Evolutionary conservation across 30 jellyfish, hydroid and myxozoan genomes (phyloP), one percentile per base, ranked within the genome.

Genomic region (Pseudorhiza aurosa): DNA sequence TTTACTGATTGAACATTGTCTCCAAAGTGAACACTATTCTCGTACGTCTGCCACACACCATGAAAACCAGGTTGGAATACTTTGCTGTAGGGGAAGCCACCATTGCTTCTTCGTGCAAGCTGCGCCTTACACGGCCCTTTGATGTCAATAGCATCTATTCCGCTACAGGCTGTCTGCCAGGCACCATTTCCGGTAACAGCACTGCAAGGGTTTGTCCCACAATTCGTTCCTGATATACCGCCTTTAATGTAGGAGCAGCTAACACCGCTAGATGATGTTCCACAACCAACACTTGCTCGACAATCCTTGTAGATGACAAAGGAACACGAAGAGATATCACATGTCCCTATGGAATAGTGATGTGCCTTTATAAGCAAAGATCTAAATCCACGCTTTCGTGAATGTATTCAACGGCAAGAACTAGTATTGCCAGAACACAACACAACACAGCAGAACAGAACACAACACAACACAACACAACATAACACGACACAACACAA

Each of bases 41-140:
- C 81, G 31, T 58, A 60, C 35, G 89, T 77, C 10, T 8, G 18
- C 89, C 89, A 77, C 1, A 77, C 73, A 24, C 89, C 89, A 45
- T 77, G 81, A 30, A 59, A 77, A 29, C 89, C 89, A 2, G 89
- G 62, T 28, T 8, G 50, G 50, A 39, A 77, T 6, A 62, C 33
- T 22, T 77, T 62, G 21, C 60, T 18, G 68, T 44, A 77, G 4
- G 89, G 81, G 21, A 2, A 31, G 8, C 51, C 65, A 15, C 89
- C 89, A 8, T 40, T 40, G 26, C 59, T 17, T 14, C 5, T n/a
- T 26, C 36, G 67, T 14, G 89, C 89, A 12, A 77, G 59, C 27
- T 77, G 89, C 1, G 74, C 89, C 0, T 60, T 77, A 42, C 89
- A 77, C 40, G 89, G 89, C 3, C 89, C 89, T 8, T 14, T 40